phyloP scores from a whole-genome alignment of 1,140 invertebrate genomes.

The Radopholus similis region DNA sequence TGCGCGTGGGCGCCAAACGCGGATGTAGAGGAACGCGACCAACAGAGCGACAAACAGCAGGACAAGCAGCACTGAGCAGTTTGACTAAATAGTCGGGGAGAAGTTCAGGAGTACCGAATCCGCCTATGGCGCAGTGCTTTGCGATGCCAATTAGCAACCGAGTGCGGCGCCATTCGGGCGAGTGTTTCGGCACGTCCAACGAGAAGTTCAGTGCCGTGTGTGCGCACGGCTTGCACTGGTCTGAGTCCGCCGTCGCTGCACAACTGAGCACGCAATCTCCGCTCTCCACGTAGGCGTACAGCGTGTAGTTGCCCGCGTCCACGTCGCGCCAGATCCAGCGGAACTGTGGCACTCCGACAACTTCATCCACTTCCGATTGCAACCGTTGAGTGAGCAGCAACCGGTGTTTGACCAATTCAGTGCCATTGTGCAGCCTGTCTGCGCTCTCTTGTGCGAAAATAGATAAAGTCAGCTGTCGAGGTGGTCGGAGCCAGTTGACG shows the following conservation, averaged over 20 bases:
- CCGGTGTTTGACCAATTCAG: too few species aligned
- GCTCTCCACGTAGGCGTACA: conserved; percentile 36
- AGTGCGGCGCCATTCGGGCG: conserved; percentile 22
- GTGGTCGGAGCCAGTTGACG: not conserved
- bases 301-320: conserved; percentile 34
- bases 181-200: conserved; percentile 25
- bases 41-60: conserved; percentile 17
- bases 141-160: conserved; percentile 14
- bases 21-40: conserved; percentile 19
- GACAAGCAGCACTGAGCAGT: conserved; percentile 12
- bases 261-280: conserved; percentile 33
- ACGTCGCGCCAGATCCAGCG: conserved; percentile 29
- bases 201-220: conserved; percentile 49
- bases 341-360: not conserved
- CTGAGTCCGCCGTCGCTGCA: not conserved
- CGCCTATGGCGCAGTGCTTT: not conserved
- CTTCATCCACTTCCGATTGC: conserved; percentile 2
- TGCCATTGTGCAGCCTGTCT: too few species aligned
- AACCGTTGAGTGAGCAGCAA: not conserved
- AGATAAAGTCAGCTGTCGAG: not conserved
- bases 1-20: conserved; percentile 7
- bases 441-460: too few species aligned
- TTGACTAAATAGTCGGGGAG: not conserved
- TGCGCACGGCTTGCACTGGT: conserved; percentile 24
- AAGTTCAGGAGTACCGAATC: conserved; percentile 14